phyloP scores from a whole-genome alignment of 1,140 invertebrate species.

The Orchestia grillus region DNA sequence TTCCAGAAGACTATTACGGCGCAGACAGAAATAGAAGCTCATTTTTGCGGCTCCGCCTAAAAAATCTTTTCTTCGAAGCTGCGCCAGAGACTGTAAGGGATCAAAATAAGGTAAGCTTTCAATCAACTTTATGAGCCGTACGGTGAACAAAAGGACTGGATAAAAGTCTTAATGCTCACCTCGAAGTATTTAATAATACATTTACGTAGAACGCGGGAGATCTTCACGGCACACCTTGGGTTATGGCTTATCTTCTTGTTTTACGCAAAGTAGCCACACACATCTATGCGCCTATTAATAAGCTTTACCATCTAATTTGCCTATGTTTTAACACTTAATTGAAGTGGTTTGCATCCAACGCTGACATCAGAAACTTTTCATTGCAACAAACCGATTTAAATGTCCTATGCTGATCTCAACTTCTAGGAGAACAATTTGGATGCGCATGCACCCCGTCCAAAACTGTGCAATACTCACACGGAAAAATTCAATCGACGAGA shows the following conservation, averaged over 20 bases:
- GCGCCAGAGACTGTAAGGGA: neutral
- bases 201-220: too few species aligned
- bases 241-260: neutral
- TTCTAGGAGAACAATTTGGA: too few species aligned
- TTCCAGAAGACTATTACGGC: neutral
- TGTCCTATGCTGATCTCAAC: too few species aligned
- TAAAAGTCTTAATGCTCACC: neutral
- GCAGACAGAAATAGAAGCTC: neutral
- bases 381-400: too few species aligned
- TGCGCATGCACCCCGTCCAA: too few species aligned
- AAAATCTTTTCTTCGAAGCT: neutral
- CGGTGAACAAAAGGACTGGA: neutral
- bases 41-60: neutral
- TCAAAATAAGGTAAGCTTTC: neutral
- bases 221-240: too few species aligned
- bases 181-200: neutral
- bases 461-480: too few species aligned
- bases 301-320: neutral
- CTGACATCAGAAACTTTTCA: too few species aligned
- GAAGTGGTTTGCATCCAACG: too few species aligned
- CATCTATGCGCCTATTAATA: neutral
- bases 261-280: too few species aligned
- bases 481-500: too few species aligned
- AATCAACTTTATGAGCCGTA: neutral
- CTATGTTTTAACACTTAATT: too few species aligned